Percentiles rank a stretch among this genome's conserved stretches.
Conservation (phyloP, 1,140 invertebrate species). For the Hyles euphorbiae region DNA sequence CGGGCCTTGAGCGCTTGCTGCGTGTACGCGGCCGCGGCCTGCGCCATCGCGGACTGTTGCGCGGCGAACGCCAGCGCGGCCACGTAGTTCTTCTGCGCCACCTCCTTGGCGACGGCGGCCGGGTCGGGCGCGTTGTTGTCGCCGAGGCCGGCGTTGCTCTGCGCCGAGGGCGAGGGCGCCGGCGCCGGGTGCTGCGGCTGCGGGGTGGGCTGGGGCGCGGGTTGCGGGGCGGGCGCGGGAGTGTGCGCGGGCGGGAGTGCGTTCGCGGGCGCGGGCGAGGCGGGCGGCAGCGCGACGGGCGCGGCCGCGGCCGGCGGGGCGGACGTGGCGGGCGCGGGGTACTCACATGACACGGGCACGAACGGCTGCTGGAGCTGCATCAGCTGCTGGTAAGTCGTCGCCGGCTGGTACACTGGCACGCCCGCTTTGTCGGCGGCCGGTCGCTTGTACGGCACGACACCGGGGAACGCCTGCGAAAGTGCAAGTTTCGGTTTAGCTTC, state of each 20-base stretch:
- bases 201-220: conserved; percentile 35
- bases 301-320: conserved; percentile 69
- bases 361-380: conserved; percentile 96
- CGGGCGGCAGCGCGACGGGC: conserved; percentile 29
- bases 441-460: conserved; percentile 94
- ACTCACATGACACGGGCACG: conserved; percentile 95
- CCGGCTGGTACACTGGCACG: conserved; percentile 95
- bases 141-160: conserved; percentile 35
- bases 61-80: conserved; percentile 65
- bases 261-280: conserved; percentile 45
- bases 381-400: conserved; percentile 94
- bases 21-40: conserved; percentile 83
- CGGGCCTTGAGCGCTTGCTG: conserved; percentile 82
- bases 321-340: conserved; percentile 83
- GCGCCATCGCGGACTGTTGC: conserved; percentile 65
- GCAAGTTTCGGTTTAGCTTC: too few species aligned
- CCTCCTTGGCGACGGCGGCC: conserved; percentile 81
- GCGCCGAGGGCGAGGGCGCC: conserved; percentile 54
- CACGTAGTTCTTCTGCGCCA: conserved; percentile 86
- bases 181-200: conserved; percentile 50
- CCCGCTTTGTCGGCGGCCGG: conserved; percentile 96
- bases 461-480: conserved; percentile 88
- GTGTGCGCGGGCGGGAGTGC: conserved; percentile 54
- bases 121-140: conserved; percentile 57
- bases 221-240: conserved; percentile 78